Percentiles rank a stretch among this genome's conserved stretches.
These are phyloP conservation scores for Podarcis cretensis DNA, from an alignment of 2,113 vertebrate genomes.

Conservation along the genomic window DNA sequence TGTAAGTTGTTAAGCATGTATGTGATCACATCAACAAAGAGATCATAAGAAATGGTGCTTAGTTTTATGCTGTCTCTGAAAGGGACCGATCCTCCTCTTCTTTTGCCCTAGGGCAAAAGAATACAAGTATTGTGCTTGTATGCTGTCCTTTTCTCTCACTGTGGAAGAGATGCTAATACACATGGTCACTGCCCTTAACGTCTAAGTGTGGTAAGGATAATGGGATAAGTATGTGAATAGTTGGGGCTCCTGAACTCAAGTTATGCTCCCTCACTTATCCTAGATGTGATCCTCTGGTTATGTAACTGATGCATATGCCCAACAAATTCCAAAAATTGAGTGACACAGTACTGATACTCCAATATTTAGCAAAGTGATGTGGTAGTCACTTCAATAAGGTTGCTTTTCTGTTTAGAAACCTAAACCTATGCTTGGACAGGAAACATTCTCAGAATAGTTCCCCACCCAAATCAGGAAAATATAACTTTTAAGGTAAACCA, in stretches of 20 bases:
- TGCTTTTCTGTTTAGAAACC: not conserved
- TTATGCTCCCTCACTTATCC: not conserved
- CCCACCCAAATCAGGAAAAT: not conserved
- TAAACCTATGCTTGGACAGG: not conserved
- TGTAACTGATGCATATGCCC: not conserved
- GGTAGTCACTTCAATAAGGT: not conserved
- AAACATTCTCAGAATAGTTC: not conserved
- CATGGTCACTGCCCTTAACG: no score
- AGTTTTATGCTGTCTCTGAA: not conserved
- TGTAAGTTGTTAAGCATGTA: not conserved
- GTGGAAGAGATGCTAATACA: not conserved
- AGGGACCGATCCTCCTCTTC: no score
- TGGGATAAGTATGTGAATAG: not conserved
- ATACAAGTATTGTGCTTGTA: not conserved
- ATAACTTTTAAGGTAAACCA: not conserved
- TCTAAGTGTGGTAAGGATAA: not conserved
- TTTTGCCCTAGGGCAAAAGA: not conserved
- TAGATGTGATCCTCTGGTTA: not conserved
- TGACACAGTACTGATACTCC: not conserved
- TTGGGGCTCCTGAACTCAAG: not conserved
- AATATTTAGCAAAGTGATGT: no score
- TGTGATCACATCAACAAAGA: not conserved
- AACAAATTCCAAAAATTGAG: not conserved
- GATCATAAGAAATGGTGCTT: not conserved
- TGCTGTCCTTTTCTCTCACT: not conserved